phyloP scores from a whole-genome alignment of 2,113 vertebrate species.

The Pagrus major region DNA sequence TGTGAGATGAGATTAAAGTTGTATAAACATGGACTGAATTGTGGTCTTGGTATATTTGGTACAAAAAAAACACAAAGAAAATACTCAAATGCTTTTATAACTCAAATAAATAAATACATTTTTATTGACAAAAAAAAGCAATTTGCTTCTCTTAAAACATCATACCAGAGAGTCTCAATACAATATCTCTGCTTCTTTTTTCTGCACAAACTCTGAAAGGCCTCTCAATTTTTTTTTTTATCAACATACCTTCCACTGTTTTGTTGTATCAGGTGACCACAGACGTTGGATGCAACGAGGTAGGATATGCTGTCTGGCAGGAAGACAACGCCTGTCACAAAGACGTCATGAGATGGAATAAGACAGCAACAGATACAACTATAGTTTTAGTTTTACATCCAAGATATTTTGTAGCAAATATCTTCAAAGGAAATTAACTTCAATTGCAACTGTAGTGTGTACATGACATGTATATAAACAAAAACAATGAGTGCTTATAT shows the following conservation, averaged over 20 bases:
- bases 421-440: background rate
- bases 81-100: background rate
- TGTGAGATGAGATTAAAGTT: background rate
- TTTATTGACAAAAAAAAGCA: too few species aligned
- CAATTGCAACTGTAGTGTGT: too few species aligned
- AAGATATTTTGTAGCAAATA: background rate
- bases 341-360: background rate
- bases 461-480: too few species aligned
- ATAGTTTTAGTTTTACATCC: background rate
- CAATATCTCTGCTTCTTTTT: too few species aligned
- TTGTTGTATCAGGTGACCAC: constrained; percentile 15
- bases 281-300: constrained; percentile 26
- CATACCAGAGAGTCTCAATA: too few species aligned
- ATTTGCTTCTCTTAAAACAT: too few species aligned
- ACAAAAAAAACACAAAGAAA: background rate
- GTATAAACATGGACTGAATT: background rate
- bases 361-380: background rate
- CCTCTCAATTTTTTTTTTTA: background rate
- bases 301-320: constrained; percentile 27
- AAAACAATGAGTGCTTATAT: constrained; percentile 31
- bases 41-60: too few species aligned
- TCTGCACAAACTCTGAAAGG: too few species aligned
- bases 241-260: background rate
- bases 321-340: constrained; percentile 16
- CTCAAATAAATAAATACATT: background rate